Base-by-base conservation (phyloP, 2,797 vertebrate genomes). In the Micromesistius poutassou region DNA sequence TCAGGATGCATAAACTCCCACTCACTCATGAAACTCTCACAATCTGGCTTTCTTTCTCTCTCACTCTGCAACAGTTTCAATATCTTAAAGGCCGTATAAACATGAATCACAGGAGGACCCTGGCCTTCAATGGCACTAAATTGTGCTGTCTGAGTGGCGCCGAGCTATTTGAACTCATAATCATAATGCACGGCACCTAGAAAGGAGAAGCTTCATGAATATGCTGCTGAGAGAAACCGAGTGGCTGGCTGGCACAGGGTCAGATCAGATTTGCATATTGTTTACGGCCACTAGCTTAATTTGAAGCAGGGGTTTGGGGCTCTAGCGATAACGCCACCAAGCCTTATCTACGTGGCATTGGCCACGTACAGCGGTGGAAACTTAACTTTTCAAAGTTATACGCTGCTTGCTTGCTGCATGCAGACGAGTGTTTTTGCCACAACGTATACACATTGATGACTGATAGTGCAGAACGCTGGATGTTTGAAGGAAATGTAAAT, bases 221-320 rank as follows among this genome's bases (percentile, higher is more conserved):
- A 86, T 86, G 80, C 80, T 86, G 79, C 78, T 9, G 9, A 38
- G 14, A 77, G 73, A 80, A 86, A 77, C 82, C 75, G 72, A 90
- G 89, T 89, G 86, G 86, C 87, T 85, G 82, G 77, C 86, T 90
- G 88, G 88, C 89, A 89, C 78, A 25, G 28, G 86, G 87, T 90
- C 82, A 87, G 78, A 86, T 85, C 84, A 73, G 50, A 90, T 91
- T 91, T 90, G 78, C 90, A 91, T 91, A 88, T 82, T 90, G 86
- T 91, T 91, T 88, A 90, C 42, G 75, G 83, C 84, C 87, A 86
- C 86, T 86, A 84, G 81, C 83, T 89, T 87, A 85, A 90, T 90
- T 88, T 89, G 84, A 86, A 85, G 78, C 81, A 28, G 83, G 76
- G 79, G 88, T 88, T 87, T 81, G 78, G 83, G 83, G 30, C 72